phyloP scores from a whole-genome alignment of 2,888 invertebrate species.

The Malthinus seriepunctatus region DNA sequence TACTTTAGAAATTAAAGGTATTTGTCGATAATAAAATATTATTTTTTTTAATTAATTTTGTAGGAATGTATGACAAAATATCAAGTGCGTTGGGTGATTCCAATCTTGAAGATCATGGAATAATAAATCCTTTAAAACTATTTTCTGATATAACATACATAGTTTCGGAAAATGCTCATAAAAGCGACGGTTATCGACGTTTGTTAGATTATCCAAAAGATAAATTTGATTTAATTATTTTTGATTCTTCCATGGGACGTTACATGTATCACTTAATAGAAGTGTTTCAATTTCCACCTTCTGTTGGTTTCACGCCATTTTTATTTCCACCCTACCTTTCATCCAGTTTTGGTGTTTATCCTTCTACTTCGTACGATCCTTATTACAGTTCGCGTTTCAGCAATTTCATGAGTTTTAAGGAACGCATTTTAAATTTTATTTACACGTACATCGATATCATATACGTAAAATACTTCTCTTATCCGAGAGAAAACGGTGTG shows the following conservation, averaged over 20 bases:
- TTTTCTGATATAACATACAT: neutral
- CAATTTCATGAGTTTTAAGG: constrained; percentile 35
- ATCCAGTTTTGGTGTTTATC: constrained; percentile 35
- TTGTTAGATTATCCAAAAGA: constrained; percentile 34
- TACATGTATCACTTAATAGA: constrained; percentile 35
- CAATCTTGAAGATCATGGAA: neutral
- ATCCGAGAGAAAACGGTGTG: constrained; percentile 26
- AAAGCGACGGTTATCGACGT: constrained; percentile 22
- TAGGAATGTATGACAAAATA: neutral
- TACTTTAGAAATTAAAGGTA: constrained; percentile 8
- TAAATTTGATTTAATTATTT: constrained; percentile 37
- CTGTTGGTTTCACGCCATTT: constrained; percentile 21
- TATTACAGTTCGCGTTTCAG: constrained; percentile 31
- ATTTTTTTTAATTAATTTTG: neutral
- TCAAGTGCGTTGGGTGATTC: rapidly evolving
- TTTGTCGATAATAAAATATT: neutral
- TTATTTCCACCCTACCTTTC: constrained; percentile 21
- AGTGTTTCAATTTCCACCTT: constrained; percentile 33
- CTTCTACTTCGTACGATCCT: constrained; percentile 39
- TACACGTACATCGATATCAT: constrained; percentile 19
- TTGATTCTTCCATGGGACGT: constrained; percentile 31
- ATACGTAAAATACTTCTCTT: constrained; percentile 21
- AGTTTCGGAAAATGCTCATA: constrained; percentile 18
- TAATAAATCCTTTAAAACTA: neutral
- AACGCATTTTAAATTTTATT: constrained; percentile 37